phyloP scores from a whole-genome alignment of 2,797 vertebrate species.

The Danio albolineatus region DNA sequence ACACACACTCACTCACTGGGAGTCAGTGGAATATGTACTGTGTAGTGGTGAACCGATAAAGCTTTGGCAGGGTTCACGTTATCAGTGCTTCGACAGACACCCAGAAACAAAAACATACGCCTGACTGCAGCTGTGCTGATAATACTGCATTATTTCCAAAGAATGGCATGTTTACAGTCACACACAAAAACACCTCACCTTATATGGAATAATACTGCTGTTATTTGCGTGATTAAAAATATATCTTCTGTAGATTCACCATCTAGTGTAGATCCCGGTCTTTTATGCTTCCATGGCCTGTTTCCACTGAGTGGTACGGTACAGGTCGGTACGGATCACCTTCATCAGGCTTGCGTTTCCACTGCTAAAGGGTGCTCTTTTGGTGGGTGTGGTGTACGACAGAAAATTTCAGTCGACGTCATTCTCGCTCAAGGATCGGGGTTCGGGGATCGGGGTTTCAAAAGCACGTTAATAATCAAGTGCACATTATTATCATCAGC shows the following conservation, averaged over 20 bases:
- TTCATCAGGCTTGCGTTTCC: too few species aligned
- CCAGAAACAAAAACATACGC: slow-evolving; percentile 36
- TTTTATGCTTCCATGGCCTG: too few species aligned
- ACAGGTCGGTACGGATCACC: too few species aligned
- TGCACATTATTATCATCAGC: too few species aligned
- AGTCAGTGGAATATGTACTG: slow-evolving; percentile 35
- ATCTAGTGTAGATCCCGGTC: not conserved
- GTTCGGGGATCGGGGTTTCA: too few species aligned
- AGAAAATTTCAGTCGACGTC: too few species aligned
- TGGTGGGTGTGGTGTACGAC: too few species aligned
- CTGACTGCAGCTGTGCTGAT: slow-evolving; percentile 26
- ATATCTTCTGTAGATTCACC: not conserved
- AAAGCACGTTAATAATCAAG: too few species aligned
- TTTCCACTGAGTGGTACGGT: too few species aligned
- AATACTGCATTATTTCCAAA: slow-evolving; percentile 29
- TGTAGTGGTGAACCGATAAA: slow-evolving; percentile 35
- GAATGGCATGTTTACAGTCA: slow-evolving; percentile 30
- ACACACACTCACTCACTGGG: slow-evolving; percentile 6
- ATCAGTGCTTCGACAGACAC: slow-evolving; percentile 26
- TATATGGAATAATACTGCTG: not conserved
- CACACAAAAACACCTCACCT: slow-evolving; percentile 4
- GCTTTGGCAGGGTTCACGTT: slow-evolving; percentile 5
- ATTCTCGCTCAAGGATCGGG: too few species aligned
- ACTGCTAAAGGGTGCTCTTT: too few species aligned
- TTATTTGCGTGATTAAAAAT: not conserved